Conservation (phyloP, 2,888 invertebrate species). For the Tinea trinotella region DNA sequence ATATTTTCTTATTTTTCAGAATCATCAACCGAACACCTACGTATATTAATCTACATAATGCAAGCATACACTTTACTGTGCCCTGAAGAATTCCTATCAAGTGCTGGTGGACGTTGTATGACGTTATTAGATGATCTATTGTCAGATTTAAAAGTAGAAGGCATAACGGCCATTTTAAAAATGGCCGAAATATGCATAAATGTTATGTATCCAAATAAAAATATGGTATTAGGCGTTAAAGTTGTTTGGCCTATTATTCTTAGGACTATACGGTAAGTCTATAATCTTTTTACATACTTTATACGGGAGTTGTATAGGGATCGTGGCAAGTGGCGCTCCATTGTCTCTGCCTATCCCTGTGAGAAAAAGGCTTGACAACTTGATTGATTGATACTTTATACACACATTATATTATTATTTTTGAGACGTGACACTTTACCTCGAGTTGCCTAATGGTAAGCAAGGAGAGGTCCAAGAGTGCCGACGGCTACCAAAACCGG, state of each 20-base stretch:
- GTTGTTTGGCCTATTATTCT: conserved; percentile 63
- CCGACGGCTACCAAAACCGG: too few species aligned
- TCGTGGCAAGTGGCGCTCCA: too few species aligned
- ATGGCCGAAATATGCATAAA: conserved; percentile 78
- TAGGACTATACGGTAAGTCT: conserved; percentile 57
- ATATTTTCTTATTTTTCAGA: conserved; percentile 76
- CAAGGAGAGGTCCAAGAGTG: too few species aligned
- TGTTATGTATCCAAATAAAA: conserved; percentile 80
- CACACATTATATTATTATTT: too few species aligned
- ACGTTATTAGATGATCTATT: conserved; percentile 80
- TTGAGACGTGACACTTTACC: too few species aligned
- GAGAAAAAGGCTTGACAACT: too few species aligned
- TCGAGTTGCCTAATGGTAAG: too few species aligned
- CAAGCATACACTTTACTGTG: conserved; percentile 86
- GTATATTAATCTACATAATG: conserved; percentile 84
- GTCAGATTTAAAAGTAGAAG: conserved; percentile 77
- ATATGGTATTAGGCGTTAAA: conserved; percentile 76
- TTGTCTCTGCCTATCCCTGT: too few species aligned
- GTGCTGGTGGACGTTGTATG: conserved; percentile 80
- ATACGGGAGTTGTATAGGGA: too few species aligned
- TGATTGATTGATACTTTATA: too few species aligned
- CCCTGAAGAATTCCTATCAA: conserved; percentile 82
- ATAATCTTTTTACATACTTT: too few species aligned
- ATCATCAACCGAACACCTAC: conserved; percentile 85
- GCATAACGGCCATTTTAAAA: conserved; percentile 77